Base-by-base conservation (phyloP, 2,113 vertebrate species). In the Ochotona curzoniae region DNA sequence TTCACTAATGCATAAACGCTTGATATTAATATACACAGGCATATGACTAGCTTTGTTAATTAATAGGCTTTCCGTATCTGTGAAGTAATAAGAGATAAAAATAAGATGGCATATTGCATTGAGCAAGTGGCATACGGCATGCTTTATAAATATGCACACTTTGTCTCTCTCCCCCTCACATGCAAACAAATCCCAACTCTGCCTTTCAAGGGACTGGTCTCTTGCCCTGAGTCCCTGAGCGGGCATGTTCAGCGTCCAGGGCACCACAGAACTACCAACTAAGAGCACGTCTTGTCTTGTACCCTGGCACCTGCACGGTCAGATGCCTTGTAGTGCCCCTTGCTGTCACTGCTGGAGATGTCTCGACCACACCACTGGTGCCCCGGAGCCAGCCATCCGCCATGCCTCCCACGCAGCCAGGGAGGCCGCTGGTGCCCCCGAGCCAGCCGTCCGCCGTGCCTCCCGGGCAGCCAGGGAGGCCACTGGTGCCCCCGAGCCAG, bases 121-220 rank as follows among this genome's bases (percentile, higher is more conserved):
- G 73, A 93, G 69, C 91, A 82, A 35, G 64, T 30, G 79, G 89
- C 95, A 92, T 93, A 96, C 83, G 79, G 86, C 15, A 32, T 47
- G 51, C 61, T 93, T 96, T 95, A 96, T 94, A 95, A 94, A 96
- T 91, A 94, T 20, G 71, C 54, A 90, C 5, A 21, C 51, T 93
- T 61, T 10, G 35, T 90, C 88, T 94, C 70, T 84, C 57, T 88
- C 30, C 76, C 51, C 60, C 57, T 49, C 38, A 61, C 15, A 23
- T 21, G 90, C 21, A 94, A 18, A 74, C 38, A 81, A 76, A 63
- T n/a, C 49, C 64, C n/a, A 60, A 85, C 61, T 75, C 82, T 66
- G 30, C 38, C 32, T 82, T 57, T 88, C 74, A 85, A 70, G 79
- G 30, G 4, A 75, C 51, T 94, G 89, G 51, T 85, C 86, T 76